phyloP scores from a whole-genome alignment of 2,113 vertebrate genomes.

The Alces alces region DNA sequence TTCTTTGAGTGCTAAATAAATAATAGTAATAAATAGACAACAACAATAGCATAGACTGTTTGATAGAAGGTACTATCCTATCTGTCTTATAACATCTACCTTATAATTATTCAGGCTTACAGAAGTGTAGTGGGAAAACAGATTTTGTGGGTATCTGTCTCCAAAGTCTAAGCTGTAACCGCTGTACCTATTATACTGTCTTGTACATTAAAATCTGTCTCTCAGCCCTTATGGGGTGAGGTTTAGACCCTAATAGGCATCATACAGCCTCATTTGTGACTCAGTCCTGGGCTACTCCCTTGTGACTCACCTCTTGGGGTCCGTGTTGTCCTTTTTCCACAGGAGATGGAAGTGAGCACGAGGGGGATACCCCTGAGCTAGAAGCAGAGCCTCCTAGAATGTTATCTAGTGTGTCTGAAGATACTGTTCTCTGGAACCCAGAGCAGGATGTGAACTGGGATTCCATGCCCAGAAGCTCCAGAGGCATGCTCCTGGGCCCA shows the following conservation, averaged over 20 bases:
- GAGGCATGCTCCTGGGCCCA: slow-evolving; percentile 31
- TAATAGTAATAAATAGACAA: neutral
- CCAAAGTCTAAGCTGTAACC: neutral
- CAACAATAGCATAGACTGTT: neutral
- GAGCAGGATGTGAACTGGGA: slow-evolving; percentile 54
- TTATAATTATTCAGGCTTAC: neutral
- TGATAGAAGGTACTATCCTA: neutral
- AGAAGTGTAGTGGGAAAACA: neutral
- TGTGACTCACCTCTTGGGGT: neutral
- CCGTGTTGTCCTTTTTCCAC: slow-evolving; percentile 34
- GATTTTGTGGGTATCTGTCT: neutral
- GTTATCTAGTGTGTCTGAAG: slow-evolving; percentile 65
- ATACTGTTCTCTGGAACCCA: slow-evolving; percentile 60
- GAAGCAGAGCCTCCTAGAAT: slow-evolving; percentile 66
- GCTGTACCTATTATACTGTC: neutral
- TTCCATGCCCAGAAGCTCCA: slow-evolving; percentile 37
- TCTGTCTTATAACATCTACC: neutral
- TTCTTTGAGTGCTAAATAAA: neutral
- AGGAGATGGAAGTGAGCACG: slow-evolving; percentile 66
- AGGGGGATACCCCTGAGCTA: slow-evolving; percentile 60
- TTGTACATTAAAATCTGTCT: neutral
- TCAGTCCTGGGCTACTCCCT: neutral
- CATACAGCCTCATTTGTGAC: neutral
- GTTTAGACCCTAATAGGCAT: neutral
- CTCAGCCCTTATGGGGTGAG: neutral